Conservation (phyloP, 2,797 vertebrate genomes). For the Macrochelys suwanniensis region DNA sequence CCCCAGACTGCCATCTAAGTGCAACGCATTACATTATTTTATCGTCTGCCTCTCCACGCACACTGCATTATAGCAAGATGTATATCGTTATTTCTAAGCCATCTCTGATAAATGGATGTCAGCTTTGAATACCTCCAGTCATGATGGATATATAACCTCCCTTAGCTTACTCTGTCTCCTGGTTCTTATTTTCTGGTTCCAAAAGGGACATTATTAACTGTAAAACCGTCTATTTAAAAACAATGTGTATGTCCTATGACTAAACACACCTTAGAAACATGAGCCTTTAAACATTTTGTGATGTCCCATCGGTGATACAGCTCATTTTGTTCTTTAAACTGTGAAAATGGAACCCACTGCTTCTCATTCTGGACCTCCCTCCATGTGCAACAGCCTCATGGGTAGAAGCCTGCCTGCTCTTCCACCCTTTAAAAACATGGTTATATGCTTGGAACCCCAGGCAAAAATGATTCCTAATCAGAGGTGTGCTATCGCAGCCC, state of each 20-base stretch:
- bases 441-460: neutral
- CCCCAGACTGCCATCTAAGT: constrained; percentile 29
- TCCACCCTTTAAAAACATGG: neutral
- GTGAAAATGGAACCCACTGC: accelerated
- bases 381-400: neutral
- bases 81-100: constrained; percentile 41
- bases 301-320: neutral
- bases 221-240: neutral
- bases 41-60: constrained; percentile 32
- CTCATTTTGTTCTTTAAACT: neutral
- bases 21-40: constrained; percentile 14
- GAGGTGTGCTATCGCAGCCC: neutral
- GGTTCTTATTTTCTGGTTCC: neutral
- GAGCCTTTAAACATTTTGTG: neutral
- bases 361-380: neutral
- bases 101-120: constrained; percentile 49
- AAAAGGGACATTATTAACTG: neutral
- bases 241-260: neutral
- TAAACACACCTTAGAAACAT: neutral
- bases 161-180: neutral
- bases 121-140: constrained; percentile 50
- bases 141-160: constrained; percentile 44
- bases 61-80: constrained; percentile 30
- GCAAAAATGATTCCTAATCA: neutral
- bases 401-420: neutral